phyloP scores from a whole-genome alignment of 2,888 invertebrate genomes.

The Athalia rosae region DNA sequence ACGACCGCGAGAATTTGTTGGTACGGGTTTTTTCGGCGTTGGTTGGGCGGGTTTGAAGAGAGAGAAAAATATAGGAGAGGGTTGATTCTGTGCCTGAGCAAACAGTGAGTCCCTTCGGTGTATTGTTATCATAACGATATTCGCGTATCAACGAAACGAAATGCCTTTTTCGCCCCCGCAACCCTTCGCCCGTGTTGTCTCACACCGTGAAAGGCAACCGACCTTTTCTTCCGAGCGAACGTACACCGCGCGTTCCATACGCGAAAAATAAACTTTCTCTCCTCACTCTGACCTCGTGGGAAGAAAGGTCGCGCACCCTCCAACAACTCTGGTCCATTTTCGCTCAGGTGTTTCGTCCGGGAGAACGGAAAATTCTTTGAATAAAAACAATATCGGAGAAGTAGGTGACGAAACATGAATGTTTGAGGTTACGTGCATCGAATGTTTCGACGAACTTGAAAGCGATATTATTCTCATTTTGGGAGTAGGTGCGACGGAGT shows the following conservation, averaged over 20 bases:
- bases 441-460: not conserved
- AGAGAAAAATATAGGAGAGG: not conserved
- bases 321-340: not conserved
- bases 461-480: too few species aligned
- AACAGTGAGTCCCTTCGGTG: constrained; percentile 56
- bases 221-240: too few species aligned
- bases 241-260: not conserved
- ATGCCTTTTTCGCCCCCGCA: constrained; percentile 10
- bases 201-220: too few species aligned
- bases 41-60: not conserved
- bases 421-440: not conserved
- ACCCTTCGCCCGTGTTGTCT: constrained; percentile 20
- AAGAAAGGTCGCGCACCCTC: constrained; percentile 17
- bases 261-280: constrained; percentile 20
- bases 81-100: constrained; percentile 58
- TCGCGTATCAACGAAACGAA: constrained; percentile 45
- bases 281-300: not conserved
- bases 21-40: too few species aligned
- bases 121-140: constrained; percentile 62
- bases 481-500: too few species aligned
- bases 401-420: not conserved
- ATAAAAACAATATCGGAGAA: constrained; percentile 36
- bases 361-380: constrained; percentile 32
- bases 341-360: not conserved
- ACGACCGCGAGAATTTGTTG: too few species aligned